Percentiles rank a stretch among this genome's conserved stretches.
phyloP scores from a whole-genome alignment of 2,888 invertebrate genomes.

The Rhingia campestris region DNA sequence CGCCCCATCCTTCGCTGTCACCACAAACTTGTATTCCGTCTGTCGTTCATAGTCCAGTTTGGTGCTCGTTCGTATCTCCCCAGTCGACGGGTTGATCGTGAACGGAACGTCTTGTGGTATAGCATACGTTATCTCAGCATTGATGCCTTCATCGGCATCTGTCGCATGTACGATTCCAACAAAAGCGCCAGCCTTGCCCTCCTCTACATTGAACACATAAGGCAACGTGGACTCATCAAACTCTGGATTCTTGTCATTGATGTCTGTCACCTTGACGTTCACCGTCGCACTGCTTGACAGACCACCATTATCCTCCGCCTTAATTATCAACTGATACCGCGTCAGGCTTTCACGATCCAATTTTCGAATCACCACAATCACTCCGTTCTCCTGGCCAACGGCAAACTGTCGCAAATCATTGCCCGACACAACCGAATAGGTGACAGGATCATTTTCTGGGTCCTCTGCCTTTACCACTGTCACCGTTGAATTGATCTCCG shows the following conservation, averaged over 20 bases:
- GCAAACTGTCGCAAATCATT: conserved; percentile 94
- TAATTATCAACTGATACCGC: conserved; percentile 92
- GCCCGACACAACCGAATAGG: conserved; percentile 93
- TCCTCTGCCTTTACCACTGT: conserved; percentile 92
- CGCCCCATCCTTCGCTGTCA: conserved; percentile 94
- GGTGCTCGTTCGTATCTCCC: conserved; percentile 89
- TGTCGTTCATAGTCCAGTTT: conserved; percentile 92
- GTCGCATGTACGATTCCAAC: conserved; percentile 93
- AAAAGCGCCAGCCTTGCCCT: conserved; percentile 85
- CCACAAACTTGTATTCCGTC: conserved; percentile 89
- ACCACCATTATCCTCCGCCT: conserved; percentile 93
- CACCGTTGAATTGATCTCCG: conserved; percentile 93
- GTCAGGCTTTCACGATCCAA: conserved; percentile 95
- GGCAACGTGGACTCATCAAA: conserved; percentile 89
- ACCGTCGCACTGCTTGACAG: conserved; percentile 92
- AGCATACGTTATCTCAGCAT: conserved; percentile 91
- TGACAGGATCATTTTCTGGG: conserved; percentile 93
- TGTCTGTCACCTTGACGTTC: conserved; percentile 94
- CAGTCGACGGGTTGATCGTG: conserved; percentile 89
- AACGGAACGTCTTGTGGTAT: conserved; percentile 91
- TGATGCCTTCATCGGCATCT: conserved; percentile 93
- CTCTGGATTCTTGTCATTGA: conserved; percentile 95
- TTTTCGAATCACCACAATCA: conserved; percentile 92
- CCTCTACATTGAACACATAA: conserved; percentile 91
- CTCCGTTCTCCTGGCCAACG: conserved; percentile 93